Evolutionary conservation across 2,888 invertebrate species (phyloP), one percentile per base, ranked within the genome.

Genomic region (Leptothorax acervorum): DNA sequence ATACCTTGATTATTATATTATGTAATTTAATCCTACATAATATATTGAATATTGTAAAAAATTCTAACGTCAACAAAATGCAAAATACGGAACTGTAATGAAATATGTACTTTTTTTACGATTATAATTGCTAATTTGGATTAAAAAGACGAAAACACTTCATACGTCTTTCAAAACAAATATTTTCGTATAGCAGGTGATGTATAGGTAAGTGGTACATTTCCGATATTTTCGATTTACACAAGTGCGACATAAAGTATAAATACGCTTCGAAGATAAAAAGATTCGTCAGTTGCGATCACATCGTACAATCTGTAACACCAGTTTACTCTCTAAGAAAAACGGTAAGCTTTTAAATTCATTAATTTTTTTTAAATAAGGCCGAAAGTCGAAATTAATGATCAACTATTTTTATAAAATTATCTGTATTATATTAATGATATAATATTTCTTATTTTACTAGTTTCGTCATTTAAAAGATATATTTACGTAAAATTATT

Each of bases 1-100:
- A 45, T 63, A 48, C 62, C 12, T 60, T 48, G 2, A 62, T 75
- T 62, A 62, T 62, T 48, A 48, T 15, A 48, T 75, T 62, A 45
- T 60, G 0, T 18, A 62, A 62, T 48, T n/a, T 62, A 74, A 74
- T 45, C 31, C 1, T 48, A 31, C 9, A 23, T n/a, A 15, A 48
- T 35, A 15, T 48, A 62, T 15, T 15, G 0, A 74, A 45, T 15
- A n/a, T 45, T 31, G 6, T 31, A 60, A 74, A 48, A 74, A 0
- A 48, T 62, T 45, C n/a, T 62, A 31, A 62, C 2, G 31, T 35
- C 15, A 35, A 65, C 23, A 51, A 63, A 76, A 48, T 63, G 12
- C 1, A 45, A 74, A 62, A 35, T 28, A 73, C 3, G 15, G 18
- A 73, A 45, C 1, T 63, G 31, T 3, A 48, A 31, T 6, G 0